These are phyloP conservation scores for Poecilia gillii DNA, from an alignment of 2,797 vertebrate species.

Conservation along the genomic window DNA sequence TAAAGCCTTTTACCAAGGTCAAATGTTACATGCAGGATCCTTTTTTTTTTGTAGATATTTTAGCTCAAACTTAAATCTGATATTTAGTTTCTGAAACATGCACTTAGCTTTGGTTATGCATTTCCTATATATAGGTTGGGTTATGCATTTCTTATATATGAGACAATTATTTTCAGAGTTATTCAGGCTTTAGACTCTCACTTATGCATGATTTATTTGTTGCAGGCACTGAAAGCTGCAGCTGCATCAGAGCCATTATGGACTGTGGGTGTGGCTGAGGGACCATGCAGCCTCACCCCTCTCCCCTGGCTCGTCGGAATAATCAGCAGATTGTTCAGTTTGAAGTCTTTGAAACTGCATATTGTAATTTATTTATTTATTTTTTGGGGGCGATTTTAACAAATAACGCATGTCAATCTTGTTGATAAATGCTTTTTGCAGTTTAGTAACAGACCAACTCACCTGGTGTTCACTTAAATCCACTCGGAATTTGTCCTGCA, in stretches of 20 bases:
- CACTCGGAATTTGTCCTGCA: conserved; percentile 82
- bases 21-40: conserved; percentile 39
- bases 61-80: background rate
- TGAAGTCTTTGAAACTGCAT: background rate
- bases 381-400: background rate
- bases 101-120: background rate
- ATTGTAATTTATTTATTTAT: background rate
- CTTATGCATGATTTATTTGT: conserved; percentile 2
- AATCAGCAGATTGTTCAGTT: background rate
- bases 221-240: conserved; percentile 26
- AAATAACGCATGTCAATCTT: background rate
- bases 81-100: background rate
- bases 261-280: conserved; percentile 71
- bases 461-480: conserved; percentile 88
- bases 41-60: conserved; percentile 14
- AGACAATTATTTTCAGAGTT: background rate
- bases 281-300: conserved; percentile 23
- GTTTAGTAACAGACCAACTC: background rate
- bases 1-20: conserved; percentile 50
- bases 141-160: background rate
- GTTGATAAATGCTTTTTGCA: background rate
- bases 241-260: conserved; percentile 38
- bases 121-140: background rate
- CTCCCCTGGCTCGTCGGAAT: conserved; percentile 1
- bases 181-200: background rate